Conservation (phyloP, 2,888 invertebrate species). For the Andrena dorsata region DNA sequence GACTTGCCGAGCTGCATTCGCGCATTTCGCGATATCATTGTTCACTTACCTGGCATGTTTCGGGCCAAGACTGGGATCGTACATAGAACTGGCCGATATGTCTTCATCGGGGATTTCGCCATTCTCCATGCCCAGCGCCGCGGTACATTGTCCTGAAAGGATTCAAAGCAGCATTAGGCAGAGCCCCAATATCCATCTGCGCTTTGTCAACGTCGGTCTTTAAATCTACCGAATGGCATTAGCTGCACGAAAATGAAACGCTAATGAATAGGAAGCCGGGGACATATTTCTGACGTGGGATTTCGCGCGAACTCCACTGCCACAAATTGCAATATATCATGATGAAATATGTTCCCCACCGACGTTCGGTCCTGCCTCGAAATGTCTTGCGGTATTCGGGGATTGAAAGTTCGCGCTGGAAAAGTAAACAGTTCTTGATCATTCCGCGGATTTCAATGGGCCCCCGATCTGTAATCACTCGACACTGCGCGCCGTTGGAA, state of each 20-base stretch:
- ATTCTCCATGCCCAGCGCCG: constrained; percentile 82
- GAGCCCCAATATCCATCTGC: constrained; percentile 62
- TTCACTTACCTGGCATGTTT: constrained; percentile 83
- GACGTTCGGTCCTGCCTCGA: not conserved
- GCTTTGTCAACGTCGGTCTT: constrained; percentile 47
- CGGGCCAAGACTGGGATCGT: constrained; percentile 82
- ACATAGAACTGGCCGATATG: constrained; percentile 84
- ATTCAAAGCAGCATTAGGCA: constrained; percentile 63
- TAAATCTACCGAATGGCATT: constrained; percentile 1
- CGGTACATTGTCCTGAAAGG: constrained; percentile 83
- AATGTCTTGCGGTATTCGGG: not conserved
- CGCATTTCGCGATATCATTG: constrained; percentile 72
- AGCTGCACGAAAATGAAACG: constrained; percentile 25
- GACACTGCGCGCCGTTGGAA: not conserved
- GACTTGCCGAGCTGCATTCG: constrained; percentile 39
- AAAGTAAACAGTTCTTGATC: not conserved
- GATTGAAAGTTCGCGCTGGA: not conserved
- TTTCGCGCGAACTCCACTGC: not conserved
- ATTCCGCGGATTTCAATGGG: not conserved
- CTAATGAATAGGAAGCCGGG: constrained; percentile 20
- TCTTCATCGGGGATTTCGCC: constrained; percentile 84
- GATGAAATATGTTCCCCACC: not conserved
- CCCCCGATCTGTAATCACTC: not conserved
- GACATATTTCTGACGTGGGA: constrained; percentile 18
- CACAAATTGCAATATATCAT: not conserved